Percentiles rank a stretch among this genome's conserved stretches.
phyloP scores from a whole-genome alignment of 2,888 invertebrate genomes.

The Dinocampus coccinellae region DNA sequence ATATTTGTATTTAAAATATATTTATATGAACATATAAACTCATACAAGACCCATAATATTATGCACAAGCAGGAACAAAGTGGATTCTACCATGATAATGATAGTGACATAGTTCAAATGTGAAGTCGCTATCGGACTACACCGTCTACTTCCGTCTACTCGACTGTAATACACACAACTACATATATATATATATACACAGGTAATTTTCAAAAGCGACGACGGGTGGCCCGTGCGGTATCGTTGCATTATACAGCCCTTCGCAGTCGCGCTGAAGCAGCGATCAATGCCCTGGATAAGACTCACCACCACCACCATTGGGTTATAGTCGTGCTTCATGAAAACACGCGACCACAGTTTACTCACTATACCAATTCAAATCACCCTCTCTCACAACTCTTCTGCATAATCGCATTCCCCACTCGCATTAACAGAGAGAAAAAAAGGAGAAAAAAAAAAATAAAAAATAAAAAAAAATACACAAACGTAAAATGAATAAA shows the following conservation, averaged over 20 bases:
- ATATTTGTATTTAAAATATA: neutral
- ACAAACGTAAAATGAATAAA: no score
- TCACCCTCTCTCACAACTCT: neutral
- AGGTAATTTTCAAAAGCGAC: constrained; percentile 4
- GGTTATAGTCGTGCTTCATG: neutral
- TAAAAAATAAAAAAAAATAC: no score
- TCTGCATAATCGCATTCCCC: neutral
- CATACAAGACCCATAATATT: neutral
- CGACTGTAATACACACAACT: neutral
- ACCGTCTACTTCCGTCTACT: constrained; percentile 20
- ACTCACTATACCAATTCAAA: neutral
- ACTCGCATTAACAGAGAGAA: no score
- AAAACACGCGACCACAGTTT: neutral
- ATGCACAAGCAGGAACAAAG: constrained; percentile 1
- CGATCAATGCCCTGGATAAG: constrained; percentile 23
- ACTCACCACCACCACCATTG: no score
- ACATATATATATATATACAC: no score
- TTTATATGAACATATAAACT: neutral
- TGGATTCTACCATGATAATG: constrained; percentile 17
- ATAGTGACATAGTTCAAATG: constrained; percentile 25
- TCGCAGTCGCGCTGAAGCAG: constrained; percentile 4
- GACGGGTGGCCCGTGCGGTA: neutral
- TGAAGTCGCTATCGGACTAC: constrained; percentile 19
- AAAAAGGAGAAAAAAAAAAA: no score
- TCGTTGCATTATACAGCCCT: neutral